phyloP scores from a whole-genome alignment of 2,888 invertebrate genomes.

The Dendrolimus houi region DNA sequence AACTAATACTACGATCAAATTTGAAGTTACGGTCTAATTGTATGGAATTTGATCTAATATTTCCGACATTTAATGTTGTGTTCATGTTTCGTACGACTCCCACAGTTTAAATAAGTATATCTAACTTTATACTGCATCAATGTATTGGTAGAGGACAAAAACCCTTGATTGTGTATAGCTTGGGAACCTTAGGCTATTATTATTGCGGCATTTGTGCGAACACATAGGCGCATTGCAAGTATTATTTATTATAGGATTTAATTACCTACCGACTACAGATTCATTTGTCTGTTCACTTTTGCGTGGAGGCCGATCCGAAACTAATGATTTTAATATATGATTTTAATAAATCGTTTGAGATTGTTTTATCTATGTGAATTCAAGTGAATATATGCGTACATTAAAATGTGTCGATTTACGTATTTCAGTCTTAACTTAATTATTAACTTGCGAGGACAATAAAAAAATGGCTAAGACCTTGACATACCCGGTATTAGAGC shows the following conservation, averaged over 20 bases:
- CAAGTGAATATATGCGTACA: too few relatives aligned
- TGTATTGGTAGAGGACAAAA: conserved; percentile 54
- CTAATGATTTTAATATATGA: too few relatives aligned
- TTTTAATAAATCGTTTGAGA: too few relatives aligned
- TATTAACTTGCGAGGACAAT: not conserved
- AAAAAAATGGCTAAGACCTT: conserved; percentile 22
- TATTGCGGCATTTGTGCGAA: conserved; percentile 25
- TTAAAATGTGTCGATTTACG: too few relatives aligned
- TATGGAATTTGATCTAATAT: conserved; percentile 79
- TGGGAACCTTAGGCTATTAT: conserved; percentile 39
- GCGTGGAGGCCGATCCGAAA: too few relatives aligned
- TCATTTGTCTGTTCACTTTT: too few relatives aligned
- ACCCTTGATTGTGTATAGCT: conserved; percentile 40
- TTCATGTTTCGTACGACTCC: conserved; percentile 82
- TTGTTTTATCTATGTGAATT: too few relatives aligned
- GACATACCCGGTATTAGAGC: conserved; percentile 35
- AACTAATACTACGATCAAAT: too few relatives aligned
- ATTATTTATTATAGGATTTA: too few relatives aligned
- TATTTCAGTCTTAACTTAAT: too few relatives aligned
- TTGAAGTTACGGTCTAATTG: conserved; percentile 74
- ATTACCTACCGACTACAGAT: too few relatives aligned
- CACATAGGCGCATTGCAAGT: not conserved
- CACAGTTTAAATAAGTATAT: conserved; percentile 52
- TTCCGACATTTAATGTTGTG: conserved; percentile 83
- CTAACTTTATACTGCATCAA: conserved; percentile 59